Conservation (phyloP, 2,888 invertebrate genomes). For the Hymenopus coronatus region DNA sequence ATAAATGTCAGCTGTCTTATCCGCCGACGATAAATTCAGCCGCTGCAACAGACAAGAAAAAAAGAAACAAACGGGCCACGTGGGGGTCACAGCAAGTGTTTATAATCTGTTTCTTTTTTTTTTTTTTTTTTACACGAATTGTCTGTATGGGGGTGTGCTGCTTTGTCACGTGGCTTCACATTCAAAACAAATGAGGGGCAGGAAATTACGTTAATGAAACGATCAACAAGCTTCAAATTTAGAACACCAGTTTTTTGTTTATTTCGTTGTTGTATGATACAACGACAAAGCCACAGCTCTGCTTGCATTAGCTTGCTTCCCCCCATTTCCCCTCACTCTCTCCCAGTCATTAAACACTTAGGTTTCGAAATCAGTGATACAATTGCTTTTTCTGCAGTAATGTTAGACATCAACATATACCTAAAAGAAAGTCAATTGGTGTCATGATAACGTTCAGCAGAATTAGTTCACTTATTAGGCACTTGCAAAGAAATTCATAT, state of each 20-base stretch:
- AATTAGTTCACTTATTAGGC: too few species aligned
- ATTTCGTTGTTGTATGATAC: background rate
- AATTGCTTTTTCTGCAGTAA: too few species aligned
- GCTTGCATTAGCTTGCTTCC: too few species aligned
- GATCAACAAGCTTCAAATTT: background rate
- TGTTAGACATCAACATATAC: too few species aligned
- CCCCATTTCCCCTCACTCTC: too few species aligned
- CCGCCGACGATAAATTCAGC: background rate
- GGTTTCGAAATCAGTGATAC: too few species aligned
- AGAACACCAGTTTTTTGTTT: background rate
- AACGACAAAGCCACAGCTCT: too few species aligned
- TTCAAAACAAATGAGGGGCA: background rate
- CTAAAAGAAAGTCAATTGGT: too few species aligned
- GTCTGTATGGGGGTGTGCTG: background rate
- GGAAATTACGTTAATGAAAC: background rate
- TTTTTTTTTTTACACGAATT: too few species aligned
- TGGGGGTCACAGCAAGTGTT: background rate
- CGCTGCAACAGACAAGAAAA: background rate
- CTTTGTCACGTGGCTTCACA: background rate
- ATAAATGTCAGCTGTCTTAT: background rate
- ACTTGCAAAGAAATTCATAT: too few species aligned
- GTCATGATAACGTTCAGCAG: too few species aligned
- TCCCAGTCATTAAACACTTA: too few species aligned
- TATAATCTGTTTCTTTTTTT: background rate
- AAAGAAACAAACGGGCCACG: background rate